Conservation (phyloP, 2,888 invertebrate species). For the Oxycera nigricornis region DNA sequence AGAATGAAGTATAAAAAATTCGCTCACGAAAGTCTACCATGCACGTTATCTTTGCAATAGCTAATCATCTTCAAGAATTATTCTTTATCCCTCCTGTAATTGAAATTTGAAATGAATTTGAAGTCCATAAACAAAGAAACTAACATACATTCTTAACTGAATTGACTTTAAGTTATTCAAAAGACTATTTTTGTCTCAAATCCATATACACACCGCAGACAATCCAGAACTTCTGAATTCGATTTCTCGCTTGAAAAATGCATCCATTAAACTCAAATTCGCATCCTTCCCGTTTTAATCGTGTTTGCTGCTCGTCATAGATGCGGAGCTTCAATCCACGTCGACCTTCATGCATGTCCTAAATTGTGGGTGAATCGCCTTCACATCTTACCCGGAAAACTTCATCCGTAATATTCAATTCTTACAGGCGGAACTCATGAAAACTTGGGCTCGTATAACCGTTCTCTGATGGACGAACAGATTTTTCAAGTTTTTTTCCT, state of each 20-base stretch:
- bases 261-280: neutral
- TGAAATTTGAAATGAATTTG: no score
- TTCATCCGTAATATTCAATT: slow-evolving; percentile 30
- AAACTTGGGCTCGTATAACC: neutral
- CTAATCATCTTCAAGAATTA: no score
- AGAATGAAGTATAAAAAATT: no score
- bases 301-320: neutral
- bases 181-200: no score
- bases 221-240: neutral
- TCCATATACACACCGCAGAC: no score
- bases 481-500: neutral
- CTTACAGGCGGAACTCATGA: neutral
- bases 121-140: no score
- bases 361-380: slow-evolving; percentile 4
- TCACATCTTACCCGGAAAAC: neutral
- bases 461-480: neutral
- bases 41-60: no score
- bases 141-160: no score
- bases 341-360: neutral
- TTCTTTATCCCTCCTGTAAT: no score
- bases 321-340: slow-evolving; percentile 8
- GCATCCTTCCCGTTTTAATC: neutral
- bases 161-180: no score
- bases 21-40: no score
- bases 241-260: neutral